Percentiles rank a stretch among this genome's conserved stretches.
Evolutionary conservation across 2,888 invertebrate genomes (phyloP).

Genomic region (Protonemura montana): DNA sequence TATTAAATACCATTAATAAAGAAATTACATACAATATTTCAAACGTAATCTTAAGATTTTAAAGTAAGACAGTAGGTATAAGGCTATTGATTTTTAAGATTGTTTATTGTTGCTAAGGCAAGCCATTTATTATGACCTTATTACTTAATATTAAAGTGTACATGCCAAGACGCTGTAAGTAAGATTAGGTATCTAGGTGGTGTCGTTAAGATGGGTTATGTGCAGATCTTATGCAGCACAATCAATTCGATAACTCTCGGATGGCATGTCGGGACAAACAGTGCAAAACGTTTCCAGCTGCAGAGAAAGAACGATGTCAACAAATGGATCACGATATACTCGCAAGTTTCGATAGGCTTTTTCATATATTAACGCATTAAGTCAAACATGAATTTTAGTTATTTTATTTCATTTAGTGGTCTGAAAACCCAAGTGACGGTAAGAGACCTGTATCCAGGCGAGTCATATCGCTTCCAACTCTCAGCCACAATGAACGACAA

Average conservation of each 20-base stretch:
- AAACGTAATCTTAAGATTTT: not conserved
- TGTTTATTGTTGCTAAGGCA: conserved; percentile 1
- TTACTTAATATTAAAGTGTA: not conserved
- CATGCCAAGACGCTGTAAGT: not conserved
- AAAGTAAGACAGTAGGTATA: not conserved
- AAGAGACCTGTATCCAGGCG: not conserved
- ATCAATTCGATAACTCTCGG: conserved; percentile 15
- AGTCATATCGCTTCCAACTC: conserved; percentile 23
- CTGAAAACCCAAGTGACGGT: conserved; percentile 12
- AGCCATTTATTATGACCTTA: not conserved
- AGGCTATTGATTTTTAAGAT: not conserved
- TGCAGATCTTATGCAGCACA: not conserved
- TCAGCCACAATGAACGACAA: not conserved
- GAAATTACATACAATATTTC: not conserved
- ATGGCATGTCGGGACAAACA: not conserved
- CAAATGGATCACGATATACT: conserved; percentile 32
- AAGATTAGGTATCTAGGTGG: not conserved
- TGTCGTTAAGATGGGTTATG: not conserved
- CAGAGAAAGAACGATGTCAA: conserved; percentile 16
- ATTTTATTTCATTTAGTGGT: not conserved
- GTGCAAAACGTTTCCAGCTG: not conserved
- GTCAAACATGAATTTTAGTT: not conserved
- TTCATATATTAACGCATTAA: not conserved
- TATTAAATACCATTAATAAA: not conserved
- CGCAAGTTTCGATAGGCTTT: not conserved